Conservation (phyloP, 2,113 vertebrate species). For the Aptenodytes patagonicus region DNA sequence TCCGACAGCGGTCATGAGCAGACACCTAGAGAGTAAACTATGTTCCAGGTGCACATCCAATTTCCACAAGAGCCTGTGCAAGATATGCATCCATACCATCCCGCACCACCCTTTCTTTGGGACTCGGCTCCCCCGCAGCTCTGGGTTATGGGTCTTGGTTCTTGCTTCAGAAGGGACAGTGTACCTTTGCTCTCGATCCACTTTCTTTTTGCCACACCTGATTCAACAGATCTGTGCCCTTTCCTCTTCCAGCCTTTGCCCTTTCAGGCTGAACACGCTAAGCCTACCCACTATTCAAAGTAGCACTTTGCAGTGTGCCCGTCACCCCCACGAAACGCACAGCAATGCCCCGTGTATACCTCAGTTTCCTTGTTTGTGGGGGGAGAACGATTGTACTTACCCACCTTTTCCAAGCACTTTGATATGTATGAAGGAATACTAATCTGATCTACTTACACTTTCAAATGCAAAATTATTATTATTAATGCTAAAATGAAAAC, state of each 20-base stretch:
- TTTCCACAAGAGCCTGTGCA: neutral
- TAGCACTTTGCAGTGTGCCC: too few species aligned
- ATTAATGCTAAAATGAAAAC: neutral
- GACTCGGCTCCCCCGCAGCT: too few species aligned
- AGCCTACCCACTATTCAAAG: neutral
- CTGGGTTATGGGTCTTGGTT: neutral
- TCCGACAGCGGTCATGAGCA: neutral
- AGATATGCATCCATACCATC: neutral
- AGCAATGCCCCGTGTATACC: fast-evolving
- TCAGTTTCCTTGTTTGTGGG: neutral
- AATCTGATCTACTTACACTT: neutral
- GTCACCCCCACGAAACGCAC: neutral
- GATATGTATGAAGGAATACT: neutral
- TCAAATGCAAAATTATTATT: neutral
- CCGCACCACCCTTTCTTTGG: fast-evolving
- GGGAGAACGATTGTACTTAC: neutral
- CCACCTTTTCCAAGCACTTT: neutral
- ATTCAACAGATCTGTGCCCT: neutral
- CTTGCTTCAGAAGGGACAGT: neutral
- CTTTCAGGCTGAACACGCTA: neutral
- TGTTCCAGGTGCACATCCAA: neutral
- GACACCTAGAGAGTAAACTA: neutral
- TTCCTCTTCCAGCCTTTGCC: neutral
- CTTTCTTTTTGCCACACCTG: neutral
- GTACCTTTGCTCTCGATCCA: fast-evolving